Base-by-base conservation (phyloP, 2,113 vertebrate species). In the Siniperca chuatsi region DNA sequence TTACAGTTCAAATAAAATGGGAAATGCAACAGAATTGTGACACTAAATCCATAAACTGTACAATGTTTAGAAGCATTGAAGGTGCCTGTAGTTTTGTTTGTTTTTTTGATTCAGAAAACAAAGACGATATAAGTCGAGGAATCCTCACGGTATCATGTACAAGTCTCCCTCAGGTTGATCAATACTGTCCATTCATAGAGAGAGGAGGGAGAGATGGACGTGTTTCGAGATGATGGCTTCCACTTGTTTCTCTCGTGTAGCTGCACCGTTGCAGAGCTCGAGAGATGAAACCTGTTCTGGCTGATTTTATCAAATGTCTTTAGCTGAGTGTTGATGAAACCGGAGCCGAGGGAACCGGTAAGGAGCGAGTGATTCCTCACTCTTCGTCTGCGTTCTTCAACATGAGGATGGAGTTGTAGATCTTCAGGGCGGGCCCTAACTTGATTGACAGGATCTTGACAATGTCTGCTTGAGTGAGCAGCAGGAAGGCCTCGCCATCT, bases 391-490 rank as follows among this genome's bases (percentile, higher is more conserved):
- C 95, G 13, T 96, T 96, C 90, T 97, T 97, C 90, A 98, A 94
- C 97, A 97, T 97, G 72, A 97, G 96, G 82, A 98, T 98, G 82
- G 97, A 96, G 18, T 97, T 98, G 93, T 97, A 98, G 84, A 98
- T 98, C 94, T 98, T 99, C 80, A 98, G 94, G 35, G 97, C 97
- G 4, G 97, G 98, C 13, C 97, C 98, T 68, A 98, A 94, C 86
- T 99, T 98, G 92, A 98, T 97, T 77, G 96, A 96, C 81, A 99
- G 96, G 75, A 99, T 98, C 95, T 98, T 98, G 60, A 98, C 96
- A 0, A 98, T 97, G 95, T 99, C 98, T 0, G 84, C 93, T 89
- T 98, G 97, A n/a, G 97, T 98, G 75, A 98, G 97, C 37, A 99
- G 96, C 70, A 99, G 96, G 91, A 99, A 98, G 60, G 97, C 96